A percentile compares a stretch with the other conserved stretches of the same genome.
phyloP scores from a whole-genome alignment of 2,888 invertebrate species.

The Rhamnusium bicolor region DNA sequence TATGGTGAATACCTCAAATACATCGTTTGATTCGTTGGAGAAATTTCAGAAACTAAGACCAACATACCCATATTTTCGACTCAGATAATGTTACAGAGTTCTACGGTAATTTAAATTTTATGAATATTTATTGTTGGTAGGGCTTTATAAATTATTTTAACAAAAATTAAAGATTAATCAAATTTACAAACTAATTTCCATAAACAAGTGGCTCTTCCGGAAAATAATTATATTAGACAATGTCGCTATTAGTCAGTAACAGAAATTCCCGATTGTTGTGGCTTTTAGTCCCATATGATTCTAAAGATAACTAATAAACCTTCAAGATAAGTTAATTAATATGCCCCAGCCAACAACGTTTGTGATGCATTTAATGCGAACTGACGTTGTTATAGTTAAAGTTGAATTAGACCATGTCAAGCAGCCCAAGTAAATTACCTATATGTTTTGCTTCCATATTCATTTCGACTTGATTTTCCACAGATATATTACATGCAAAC shows the following conservation, averaged over 20 bases:
- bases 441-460: neutral
- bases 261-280: neutral
- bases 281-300: constrained; percentile 39
- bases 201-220: neutral
- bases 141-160: neutral
- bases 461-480: neutral
- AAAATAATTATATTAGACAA: neutral
- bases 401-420: neutral
- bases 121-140: neutral
- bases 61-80: too few relatives aligned
- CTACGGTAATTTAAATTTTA: neutral
- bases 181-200: constrained; percentile 5
- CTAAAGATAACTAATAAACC: constrained; percentile 42
- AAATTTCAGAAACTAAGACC: too few relatives aligned
- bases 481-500: neutral
- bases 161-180: neutral
- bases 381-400: neutral
- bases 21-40: too few relatives aligned
- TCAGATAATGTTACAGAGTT: too few relatives aligned
- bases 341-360: constrained; percentile 6
- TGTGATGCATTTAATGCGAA: constrained; percentile 2
- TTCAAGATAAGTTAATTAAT: constrained; percentile 32
- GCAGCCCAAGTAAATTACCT: constrained; percentile 1
- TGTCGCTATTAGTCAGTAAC: constrained; percentile 7
- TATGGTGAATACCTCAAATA: too few relatives aligned